phyloP scores from a whole-genome alignment of 2,113 vertebrate species.

The Xyrauchen texanus region DNA sequence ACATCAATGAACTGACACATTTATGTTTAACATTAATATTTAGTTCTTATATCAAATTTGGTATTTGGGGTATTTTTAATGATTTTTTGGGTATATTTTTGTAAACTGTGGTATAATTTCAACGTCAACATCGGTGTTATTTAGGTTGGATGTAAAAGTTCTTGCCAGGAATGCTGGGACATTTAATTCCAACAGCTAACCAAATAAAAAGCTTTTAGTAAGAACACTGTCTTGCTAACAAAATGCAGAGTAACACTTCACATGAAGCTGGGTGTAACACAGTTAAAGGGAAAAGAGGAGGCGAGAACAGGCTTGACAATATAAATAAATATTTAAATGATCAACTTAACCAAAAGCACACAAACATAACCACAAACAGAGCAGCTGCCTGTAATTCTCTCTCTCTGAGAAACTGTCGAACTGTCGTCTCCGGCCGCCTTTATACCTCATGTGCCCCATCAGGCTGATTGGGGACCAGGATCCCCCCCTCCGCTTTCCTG shows the following conservation, averaged over 20 bases:
- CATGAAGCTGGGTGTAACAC: background rate
- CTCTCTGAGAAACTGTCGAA: too few relatives aligned
- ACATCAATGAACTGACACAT: conserved; percentile 55
- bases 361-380: too few relatives aligned
- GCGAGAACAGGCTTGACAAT: too few relatives aligned
- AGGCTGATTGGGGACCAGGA: too few relatives aligned
- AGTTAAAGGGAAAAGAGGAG: too few relatives aligned
- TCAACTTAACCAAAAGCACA: too few relatives aligned
- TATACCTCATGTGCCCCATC: too few relatives aligned
- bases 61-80: conserved; percentile 46
- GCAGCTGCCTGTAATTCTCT: too few relatives aligned
- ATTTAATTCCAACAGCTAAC: conserved; percentile 44
- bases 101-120: conserved; percentile 49
- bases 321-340: too few relatives aligned
- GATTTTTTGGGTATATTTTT: conserved; percentile 49
- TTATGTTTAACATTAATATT: conserved; percentile 54
- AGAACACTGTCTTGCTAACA: background rate
- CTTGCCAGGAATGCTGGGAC: conserved; percentile 44
- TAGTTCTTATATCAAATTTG: conserved; percentile 44
- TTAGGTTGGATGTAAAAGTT: conserved; percentile 41
- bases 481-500: too few relatives aligned
- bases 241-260: background rate
- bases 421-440: too few relatives aligned
- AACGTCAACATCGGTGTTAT: conserved; percentile 51
- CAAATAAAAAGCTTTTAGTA: conserved; percentile 33